Percentiles rank a stretch among this genome's conserved stretches.
These are phyloP conservation scores for Drosophila ironensis DNA, from an alignment of 1,140 invertebrate species.

Conservation along the genomic window DNA sequence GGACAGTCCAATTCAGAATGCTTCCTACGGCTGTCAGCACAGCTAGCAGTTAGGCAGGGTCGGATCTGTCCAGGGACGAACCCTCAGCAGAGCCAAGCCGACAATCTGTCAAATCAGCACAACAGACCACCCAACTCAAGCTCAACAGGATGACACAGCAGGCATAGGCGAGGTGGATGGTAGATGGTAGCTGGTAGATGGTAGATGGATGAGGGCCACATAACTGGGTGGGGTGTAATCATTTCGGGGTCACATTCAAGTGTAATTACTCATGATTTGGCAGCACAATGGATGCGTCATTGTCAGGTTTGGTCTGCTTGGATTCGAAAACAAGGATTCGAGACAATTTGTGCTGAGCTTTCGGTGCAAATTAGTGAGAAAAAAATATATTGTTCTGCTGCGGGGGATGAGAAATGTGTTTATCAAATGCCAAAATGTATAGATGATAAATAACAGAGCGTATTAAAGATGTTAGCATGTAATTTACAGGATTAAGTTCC, in stretches of 20 bases:
- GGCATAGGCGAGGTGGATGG: conserved; percentile 13
- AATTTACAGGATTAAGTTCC: no score
- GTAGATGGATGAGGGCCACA: conserved; percentile 4
- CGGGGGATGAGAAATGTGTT: no score
- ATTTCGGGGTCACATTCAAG: conserved; percentile 51
- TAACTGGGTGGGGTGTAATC: conserved; percentile 20
- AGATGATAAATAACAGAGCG: no score
- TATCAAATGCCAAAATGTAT: no score
- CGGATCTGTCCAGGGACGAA: background rate
- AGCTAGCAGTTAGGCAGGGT: background rate
- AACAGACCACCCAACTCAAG: conserved; percentile 27
- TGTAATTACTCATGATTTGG: conserved; percentile 51
- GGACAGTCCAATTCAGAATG: background rate
- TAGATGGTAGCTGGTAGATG: conserved; percentile 15
- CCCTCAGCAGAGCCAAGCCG: background rate
- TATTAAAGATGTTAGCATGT: no score
- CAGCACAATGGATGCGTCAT: conserved; percentile 28
- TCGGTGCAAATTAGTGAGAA: background rate
- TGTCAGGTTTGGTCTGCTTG: conserved; percentile 9
- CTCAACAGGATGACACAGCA: conserved; percentile 51
- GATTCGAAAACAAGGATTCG: conserved; percentile 1
- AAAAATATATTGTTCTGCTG: background rate
- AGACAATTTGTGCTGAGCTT: conserved; percentile 5
- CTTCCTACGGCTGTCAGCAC: conserved; percentile 15
- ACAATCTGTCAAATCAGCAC: conserved; percentile 67